A percentile compares a stretch with the other conserved stretches of the same genome.
These are phyloP conservation scores for Microcebus murinus DNA, from an alignment of 2,113 vertebrate species.

Conservation along the genomic window DNA sequence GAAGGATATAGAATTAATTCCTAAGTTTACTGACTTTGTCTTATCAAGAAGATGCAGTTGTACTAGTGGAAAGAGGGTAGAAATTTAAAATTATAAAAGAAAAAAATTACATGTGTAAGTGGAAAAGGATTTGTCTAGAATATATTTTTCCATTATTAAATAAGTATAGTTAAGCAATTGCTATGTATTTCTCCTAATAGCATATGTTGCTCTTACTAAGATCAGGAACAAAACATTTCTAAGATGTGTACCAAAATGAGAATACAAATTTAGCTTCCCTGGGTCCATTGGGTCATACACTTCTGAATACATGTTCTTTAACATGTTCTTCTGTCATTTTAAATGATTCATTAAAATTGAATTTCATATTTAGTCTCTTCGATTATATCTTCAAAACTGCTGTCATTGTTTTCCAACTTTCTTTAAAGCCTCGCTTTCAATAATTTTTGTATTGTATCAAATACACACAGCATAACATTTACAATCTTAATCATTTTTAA, in stretches of 20 bases:
- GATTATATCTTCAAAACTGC: not conserved
- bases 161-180: not conserved
- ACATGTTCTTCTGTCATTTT: not conserved
- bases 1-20: not conserved
- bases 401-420: not conserved
- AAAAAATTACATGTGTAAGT: not conserved
- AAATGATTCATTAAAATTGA: not conserved
- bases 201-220: not conserved
- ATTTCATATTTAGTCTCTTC: conserved; percentile 13
- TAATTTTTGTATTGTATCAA: not conserved
- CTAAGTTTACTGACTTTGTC: not conserved
- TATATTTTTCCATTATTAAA: not conserved
- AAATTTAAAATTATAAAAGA: conserved; percentile 7
- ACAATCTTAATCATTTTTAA: not conserved
- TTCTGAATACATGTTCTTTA: not conserved
- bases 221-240: not conserved
- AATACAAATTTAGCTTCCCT: not conserved
- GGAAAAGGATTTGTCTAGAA: not conserved
- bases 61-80: not conserved
- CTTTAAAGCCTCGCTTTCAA: not conserved
- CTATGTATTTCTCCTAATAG: not conserved
- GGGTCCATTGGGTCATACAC: not conserved
- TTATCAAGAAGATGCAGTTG: not conserved
- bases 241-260: not conserved
- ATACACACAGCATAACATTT: not conserved